Percentiles rank a stretch among this genome's conserved stretches.
Evolutionary conservation across 1,140 invertebrate genomes (phyloP).

Genomic region (Drosophila punjabiensis): DNA sequence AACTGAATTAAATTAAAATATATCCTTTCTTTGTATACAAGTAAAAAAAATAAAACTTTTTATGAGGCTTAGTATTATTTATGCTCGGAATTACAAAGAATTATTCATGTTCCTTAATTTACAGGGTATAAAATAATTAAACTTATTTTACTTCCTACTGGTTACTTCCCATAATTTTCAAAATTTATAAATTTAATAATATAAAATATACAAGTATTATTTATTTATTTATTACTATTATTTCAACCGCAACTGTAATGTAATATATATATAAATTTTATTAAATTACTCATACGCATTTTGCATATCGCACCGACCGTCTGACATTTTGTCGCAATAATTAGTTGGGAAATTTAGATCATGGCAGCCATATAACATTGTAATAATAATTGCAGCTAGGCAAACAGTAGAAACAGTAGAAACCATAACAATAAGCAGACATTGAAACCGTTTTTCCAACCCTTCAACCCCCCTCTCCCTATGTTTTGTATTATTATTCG

Average conservation of each 20-base stretch:
- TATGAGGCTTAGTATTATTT: too few relatives aligned
- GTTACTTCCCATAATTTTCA: too few relatives aligned
- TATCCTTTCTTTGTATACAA: too few relatives aligned
- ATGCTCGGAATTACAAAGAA: too few relatives aligned
- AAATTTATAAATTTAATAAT: background rate
- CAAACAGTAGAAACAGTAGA: constrained; percentile 50
- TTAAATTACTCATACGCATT: constrained; percentile 56
- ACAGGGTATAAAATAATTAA: too few relatives aligned
- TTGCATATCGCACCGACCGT: constrained; percentile 28
- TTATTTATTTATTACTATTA: too few relatives aligned
- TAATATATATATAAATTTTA: constrained; percentile 5
- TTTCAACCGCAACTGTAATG: constrained; percentile 1
- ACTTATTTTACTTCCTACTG: too few relatives aligned
- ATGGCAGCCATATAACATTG: constrained; percentile 75
- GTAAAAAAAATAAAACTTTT: too few relatives aligned
- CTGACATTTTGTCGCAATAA: constrained; percentile 71
- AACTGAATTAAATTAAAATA: too few relatives aligned
- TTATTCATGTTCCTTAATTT: too few relatives aligned
- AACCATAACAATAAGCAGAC: constrained; percentile 37
- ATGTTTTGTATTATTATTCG: constrained; percentile 24
- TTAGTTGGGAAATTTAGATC: constrained; percentile 75
- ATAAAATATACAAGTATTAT: background rate
- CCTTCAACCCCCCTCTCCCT: background rate
- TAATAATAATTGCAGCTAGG: constrained; percentile 71
- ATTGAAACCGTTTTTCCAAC: constrained; percentile 43